Conservation (phyloP, 2,888 invertebrate species). For the Acrocera orbiculus region DNA sequence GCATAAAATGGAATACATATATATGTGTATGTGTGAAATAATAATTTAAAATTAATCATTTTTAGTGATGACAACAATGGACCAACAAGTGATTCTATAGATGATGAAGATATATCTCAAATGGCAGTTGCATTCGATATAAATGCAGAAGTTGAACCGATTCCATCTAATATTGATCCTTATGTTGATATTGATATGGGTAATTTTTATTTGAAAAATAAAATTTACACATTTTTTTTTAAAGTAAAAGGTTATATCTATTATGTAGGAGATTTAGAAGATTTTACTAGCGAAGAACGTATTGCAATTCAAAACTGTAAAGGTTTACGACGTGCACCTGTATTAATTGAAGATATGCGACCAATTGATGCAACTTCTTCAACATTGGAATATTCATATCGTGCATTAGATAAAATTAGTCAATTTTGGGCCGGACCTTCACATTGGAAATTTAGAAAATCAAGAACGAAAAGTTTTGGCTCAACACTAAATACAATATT, state of each 20-base stretch:
- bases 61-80: too few species aligned
- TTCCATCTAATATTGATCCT: constrained; percentile 30
- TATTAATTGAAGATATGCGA: constrained; percentile 38
- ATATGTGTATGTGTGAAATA: neutral
- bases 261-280: constrained; percentile 23
- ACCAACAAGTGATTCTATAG: too few species aligned
- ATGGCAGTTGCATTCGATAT: constrained; percentile 44
- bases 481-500: too few species aligned
- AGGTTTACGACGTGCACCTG: constrained; percentile 25
- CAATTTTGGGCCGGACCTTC: constrained; percentile 64
- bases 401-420: constrained; percentile 33
- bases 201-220: too few species aligned
- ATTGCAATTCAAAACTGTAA: constrained; percentile 24
- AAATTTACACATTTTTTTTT: neutral
- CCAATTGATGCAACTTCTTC: constrained; percentile 34
- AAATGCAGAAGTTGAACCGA: constrained; percentile 43
- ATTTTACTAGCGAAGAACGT: constrained; percentile 28
- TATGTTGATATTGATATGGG: constrained; percentile 30
- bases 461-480: constrained; percentile 10
- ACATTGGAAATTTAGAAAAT: constrained; percentile 60
- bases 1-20: neutral
- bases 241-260: too few species aligned
- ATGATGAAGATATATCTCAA: constrained; percentile 24
- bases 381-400: constrained; percentile 54
- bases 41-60: neutral